Conservation (phyloP, 2,888 invertebrate species). For the Stenodera caucasica region DNA sequence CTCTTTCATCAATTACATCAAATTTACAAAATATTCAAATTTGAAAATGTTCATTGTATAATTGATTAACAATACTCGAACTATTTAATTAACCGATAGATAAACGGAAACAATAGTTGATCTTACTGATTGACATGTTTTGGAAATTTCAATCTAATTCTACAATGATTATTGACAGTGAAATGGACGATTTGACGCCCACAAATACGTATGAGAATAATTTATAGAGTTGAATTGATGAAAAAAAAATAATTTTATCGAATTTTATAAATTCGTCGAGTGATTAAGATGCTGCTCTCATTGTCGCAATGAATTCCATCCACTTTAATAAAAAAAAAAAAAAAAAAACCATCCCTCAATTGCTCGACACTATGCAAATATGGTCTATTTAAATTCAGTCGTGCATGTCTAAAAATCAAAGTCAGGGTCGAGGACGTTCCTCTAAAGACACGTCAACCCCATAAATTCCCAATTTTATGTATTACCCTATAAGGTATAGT, state of each 20-base stretch:
- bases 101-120: not conserved
- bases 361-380: conserved; percentile 22
- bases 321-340: no score
- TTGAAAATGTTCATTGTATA: no score
- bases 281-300: not conserved
- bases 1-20: no score
- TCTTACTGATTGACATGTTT: not conserved
- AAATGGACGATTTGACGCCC: not conserved
- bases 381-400: conserved; percentile 20
- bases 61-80: no score
- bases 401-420: conserved; percentile 7
- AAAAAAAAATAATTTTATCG: no score
- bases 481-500: not conserved
- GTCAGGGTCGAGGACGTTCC: conserved; percentile 7
- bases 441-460: not conserved
- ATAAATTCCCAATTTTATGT: not conserved
- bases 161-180: not conserved
- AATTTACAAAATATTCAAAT: no score
- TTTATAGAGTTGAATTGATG: not conserved
- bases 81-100: no score
- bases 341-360: conserved; percentile 18
- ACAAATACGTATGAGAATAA: not conserved
- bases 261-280: no score
- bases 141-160: not conserved
- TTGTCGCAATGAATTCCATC: no score